Evolutionary conservation across 2,888 invertebrate species (phyloP), one percentile per base, ranked within the genome.

Genomic region (Reticulitermes lucifugus): DNA sequence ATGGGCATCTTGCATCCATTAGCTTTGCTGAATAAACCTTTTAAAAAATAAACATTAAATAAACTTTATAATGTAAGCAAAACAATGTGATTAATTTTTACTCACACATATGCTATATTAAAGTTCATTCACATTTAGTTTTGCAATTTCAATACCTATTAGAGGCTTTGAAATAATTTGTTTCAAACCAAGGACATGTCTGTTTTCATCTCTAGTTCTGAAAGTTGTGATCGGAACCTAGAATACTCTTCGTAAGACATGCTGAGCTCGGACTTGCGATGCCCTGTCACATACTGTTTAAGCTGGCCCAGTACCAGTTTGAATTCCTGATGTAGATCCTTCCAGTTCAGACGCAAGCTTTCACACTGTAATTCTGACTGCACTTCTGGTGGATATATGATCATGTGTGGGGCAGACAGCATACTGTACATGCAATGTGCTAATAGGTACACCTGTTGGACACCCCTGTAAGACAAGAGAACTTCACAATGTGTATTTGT

Each of bases 131-230:
- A 55, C 18, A 55, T 55, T 55, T 55, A 55, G 1, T 55, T 55
- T 55, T 55, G 1, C 1, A 4, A 55, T 18, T 55, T 55, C 18
- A 55, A 1, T 18, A 55, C 18, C 14, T 2, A 18, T 55, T 55
- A 55, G 14, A 55, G 1, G 14, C 18, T 55, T 51, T 14, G 55
- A 14, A 55, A 55, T 18, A 1, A 55, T 55, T 4, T 18, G 55
- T 55, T 14, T 55, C 55, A 18, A 4, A 18, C 55, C 12, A 65
- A 65, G 2, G 73, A 41, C 7, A 6, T 6, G 21, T 77, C 77
- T 41, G 77, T 77, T n/a, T 77, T 46, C 35, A 46, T 18, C 41
- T 77, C 77, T 9, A 77, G 77, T 46, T 77, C n/a, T 6, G 77
- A 77, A n/a, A 77, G 46, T 22, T 77, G 77, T 14, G 46, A 41